Base-by-base conservation (phyloP, 2,113 vertebrate genomes). In the Porphyrio hochstetteri region DNA sequence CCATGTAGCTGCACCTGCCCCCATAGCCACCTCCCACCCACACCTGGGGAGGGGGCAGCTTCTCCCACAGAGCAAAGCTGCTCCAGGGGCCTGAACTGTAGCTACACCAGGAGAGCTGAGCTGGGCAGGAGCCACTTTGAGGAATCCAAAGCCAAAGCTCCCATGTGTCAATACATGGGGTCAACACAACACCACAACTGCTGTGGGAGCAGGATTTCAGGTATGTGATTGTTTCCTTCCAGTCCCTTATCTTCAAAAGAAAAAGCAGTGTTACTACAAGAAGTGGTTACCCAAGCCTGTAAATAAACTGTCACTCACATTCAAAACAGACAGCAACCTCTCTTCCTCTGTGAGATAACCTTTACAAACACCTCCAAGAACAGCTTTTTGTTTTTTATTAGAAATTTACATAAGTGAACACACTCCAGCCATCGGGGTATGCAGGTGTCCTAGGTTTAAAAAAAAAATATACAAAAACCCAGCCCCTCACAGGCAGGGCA, bases 341-440 rank as follows among this genome's bases (percentile, higher is more conserved):
- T 18, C 6, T 16, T n/a, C 33, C 29, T 20, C 78, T 27, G 44
- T 12, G 9, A 35, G 75, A n/a, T 8, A 28, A 42, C 35, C 27
- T 59, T 83, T 18, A 36, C 14, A 63, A 64, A 38, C 19, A 18
- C 23, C 11, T 31, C 35, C n/a, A 53, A 18, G 23, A 35, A 13
- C 20, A 4, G 28, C 4, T 31, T 53, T 71, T 52, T 36, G 75
- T 91, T 93, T 65, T 94, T 96, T 95, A 96, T 96, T 94, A 96
- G 96, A 97, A 97, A 97, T 88, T 92, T 96, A 95, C 94, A 95
- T 68, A 95, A 96, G 79, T 36, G 76, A 95, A 82, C 88, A 97
- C 93, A 93, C 91, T 95, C 93, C 85, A 96, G 78, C 95, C 93
- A 27, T 56, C 89, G 78, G 77, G 95, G 95, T 94, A 95, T 90